These are phyloP conservation scores for Aviceda subcristata DNA, from an alignment of 2,113 vertebrate genomes.

Conservation along the genomic window DNA sequence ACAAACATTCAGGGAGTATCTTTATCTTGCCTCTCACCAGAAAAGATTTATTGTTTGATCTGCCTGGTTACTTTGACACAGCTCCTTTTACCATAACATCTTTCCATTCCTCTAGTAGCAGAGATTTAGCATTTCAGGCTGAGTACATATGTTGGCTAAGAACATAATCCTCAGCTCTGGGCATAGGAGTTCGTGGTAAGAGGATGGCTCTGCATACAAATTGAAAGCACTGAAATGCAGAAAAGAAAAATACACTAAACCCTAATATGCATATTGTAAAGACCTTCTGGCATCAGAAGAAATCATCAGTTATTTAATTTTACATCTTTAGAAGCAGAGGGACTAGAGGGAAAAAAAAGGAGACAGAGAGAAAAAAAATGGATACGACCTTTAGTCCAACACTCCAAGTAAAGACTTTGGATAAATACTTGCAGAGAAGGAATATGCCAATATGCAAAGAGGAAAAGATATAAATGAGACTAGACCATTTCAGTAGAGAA, in stretches of 20 bases:
- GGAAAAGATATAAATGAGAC: not conserved
- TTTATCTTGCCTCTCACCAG: not conserved
- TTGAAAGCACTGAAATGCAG: not conserved
- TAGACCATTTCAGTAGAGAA: not conserved
- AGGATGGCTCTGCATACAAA: conserved; percentile 54
- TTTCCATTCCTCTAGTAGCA: conserved; percentile 22
- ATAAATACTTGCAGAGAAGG: not conserved
- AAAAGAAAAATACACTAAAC: not conserved
- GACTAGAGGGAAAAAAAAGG: not conserved
- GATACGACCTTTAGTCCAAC: not conserved
- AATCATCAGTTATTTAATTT: conserved; percentile 6
- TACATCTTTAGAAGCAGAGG: conserved; percentile 17
- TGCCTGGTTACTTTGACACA: conserved; percentile 11
- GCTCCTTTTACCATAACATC: conserved; percentile 15
- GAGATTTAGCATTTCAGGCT: conserved; percentile 55
- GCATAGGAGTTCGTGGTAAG: conserved; percentile 11
- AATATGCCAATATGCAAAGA: not conserved
- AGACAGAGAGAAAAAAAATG: not conserved
- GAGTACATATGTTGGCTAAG: conserved; percentile 56
- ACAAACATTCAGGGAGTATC: not conserved
- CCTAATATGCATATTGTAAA: conserved; percentile 24
- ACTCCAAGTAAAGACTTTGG: not conserved
- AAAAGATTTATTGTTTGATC: not conserved
- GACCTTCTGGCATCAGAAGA: conserved; percentile 19
- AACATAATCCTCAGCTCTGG: conserved; percentile 57